Conservation (phyloP, 2,888 invertebrate species). For the Cyaniris semiargus region DNA sequence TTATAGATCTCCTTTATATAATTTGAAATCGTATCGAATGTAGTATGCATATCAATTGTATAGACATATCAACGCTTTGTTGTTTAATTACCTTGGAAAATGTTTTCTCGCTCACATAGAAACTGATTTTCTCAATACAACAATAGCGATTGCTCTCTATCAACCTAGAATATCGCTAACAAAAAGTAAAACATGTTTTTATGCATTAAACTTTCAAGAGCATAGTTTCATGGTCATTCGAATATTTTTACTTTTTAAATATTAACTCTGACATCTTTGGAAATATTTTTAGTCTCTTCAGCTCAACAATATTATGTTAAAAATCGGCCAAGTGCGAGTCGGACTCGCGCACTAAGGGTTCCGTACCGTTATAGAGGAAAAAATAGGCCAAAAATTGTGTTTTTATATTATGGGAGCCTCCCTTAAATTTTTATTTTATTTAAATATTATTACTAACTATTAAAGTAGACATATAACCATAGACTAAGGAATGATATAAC, state of each 20-base stretch:
- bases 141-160: slow-evolving; percentile 38
- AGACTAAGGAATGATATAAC: too few relatives aligned
- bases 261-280: not conserved
- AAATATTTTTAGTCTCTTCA: not conserved
- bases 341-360: too few relatives aligned
- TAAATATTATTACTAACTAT: too few relatives aligned
- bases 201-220: slow-evolving; percentile 9
- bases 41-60: not conserved
- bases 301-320: not conserved
- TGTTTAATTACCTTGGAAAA: slow-evolving; percentile 28
- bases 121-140: slow-evolving; percentile 47
- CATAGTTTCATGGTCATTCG: slow-evolving; percentile 5
- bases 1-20: too few relatives aligned
- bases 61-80: not conserved
- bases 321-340: too few relatives aligned
- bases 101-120: slow-evolving; percentile 44
- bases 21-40: too few relatives aligned
- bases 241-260: not conserved
- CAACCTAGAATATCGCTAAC: not conserved
- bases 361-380: too few relatives aligned
- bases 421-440: too few relatives aligned
- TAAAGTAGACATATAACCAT: too few relatives aligned
- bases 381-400: too few relatives aligned
- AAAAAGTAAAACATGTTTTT: slow-evolving; percentile 11
- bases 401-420: too few relatives aligned